Evolutionary conservation across 1,140 invertebrate species (phyloP).

Genomic region (Euglossa dilemma): DNA sequence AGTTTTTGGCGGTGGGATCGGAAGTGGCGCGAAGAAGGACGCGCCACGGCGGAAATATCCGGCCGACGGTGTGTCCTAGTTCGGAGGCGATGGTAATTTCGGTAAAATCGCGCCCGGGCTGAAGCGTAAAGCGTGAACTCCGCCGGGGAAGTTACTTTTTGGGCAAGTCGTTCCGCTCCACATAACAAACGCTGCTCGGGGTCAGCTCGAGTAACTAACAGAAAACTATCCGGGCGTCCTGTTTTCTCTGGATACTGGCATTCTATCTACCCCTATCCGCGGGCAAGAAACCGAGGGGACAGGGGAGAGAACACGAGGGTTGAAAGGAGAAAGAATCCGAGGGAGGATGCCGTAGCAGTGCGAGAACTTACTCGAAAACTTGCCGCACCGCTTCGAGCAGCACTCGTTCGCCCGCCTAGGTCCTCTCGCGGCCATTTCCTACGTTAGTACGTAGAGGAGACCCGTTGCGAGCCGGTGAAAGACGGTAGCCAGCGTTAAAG

Average conservation of each 20-base stretch:
- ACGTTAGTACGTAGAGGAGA: constrained; percentile 42
- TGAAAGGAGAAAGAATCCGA: constrained; percentile 17
- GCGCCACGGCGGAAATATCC: constrained; percentile 4
- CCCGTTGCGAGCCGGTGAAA: constrained; percentile 51
- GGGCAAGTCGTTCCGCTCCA: constrained; percentile 60
- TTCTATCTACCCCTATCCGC: constrained; percentile 1
- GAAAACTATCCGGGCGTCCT: constrained; percentile 56
- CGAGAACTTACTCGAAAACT: constrained; percentile 74
- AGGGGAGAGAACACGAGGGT: not conserved
- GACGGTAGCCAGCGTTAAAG: constrained; percentile 71
- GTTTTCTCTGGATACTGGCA: constrained; percentile 4
- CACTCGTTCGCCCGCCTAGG: constrained; percentile 48
- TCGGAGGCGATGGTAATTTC: constrained; percentile 31
- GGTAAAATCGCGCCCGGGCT: constrained; percentile 16
- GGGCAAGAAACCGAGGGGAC: not conserved
- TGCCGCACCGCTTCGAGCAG: constrained; percentile 63
- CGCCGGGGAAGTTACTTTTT: constrained; percentile 59
- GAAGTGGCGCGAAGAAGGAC: not conserved
- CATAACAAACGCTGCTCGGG: constrained; percentile 67
- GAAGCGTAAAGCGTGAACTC: constrained; percentile 56
- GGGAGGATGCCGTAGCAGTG: constrained; percentile 46
- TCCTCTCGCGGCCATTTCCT: constrained; percentile 42
- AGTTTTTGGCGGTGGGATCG: no score
- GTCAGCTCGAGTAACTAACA: constrained; percentile 66
- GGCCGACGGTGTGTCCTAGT: not conserved